Conservation (phyloP, 2,797 vertebrate species). For the Pyrocephalus nanus region DNA sequence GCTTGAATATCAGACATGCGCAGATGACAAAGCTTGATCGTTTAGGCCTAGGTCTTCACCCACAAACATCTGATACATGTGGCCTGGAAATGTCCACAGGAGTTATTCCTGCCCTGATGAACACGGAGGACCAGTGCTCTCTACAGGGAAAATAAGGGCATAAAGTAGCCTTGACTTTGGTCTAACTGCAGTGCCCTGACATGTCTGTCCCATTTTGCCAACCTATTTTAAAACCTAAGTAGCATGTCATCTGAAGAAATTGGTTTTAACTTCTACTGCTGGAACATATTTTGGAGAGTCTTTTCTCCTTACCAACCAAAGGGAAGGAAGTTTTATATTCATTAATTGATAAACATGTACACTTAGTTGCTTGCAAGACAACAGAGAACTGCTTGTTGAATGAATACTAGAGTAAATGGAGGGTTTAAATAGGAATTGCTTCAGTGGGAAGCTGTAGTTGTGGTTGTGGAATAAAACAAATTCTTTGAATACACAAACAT, state of each 20-base stretch:
- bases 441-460: neutral
- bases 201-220: neutral
- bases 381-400: neutral
- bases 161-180: neutral
- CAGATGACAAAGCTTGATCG: neutral
- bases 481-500: constrained; percentile 13
- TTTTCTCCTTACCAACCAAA: neutral
- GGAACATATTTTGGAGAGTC: neutral
- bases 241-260: neutral
- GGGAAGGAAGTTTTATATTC: neutral
- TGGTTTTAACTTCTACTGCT: neutral
- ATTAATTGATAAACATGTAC: neutral
- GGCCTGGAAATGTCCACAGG: neutral
- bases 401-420: neutral
- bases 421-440: neutral
- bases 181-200: neutral
- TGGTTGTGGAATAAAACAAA: neutral
- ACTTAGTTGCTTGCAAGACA: neutral
- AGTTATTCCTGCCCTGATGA: neutral
- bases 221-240: neutral
- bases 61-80: neutral
- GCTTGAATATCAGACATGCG: neutral
- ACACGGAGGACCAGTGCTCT: neutral
- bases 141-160: neutral
- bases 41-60: neutral